Evolutionary conservation across 2,888 invertebrate species (phyloP).

Genomic region (Agapostemon virescens): DNA sequence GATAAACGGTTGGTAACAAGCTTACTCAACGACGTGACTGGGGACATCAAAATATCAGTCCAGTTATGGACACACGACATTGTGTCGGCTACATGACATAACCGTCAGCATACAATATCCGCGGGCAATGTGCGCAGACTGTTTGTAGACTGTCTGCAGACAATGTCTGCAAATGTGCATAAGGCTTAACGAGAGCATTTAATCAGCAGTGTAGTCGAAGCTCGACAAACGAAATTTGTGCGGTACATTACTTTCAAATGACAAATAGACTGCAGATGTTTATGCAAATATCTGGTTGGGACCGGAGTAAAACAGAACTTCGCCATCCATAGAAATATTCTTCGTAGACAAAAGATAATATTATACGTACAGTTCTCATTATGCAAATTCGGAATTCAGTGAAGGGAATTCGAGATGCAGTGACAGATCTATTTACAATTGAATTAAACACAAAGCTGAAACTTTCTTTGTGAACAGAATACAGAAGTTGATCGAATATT

Average conservation of each 20-base stretch:
- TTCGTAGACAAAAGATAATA: background rate
- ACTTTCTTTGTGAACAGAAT: background rate
- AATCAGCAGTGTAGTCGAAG: background rate
- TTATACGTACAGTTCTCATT: background rate
- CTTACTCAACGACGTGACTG: background rate
- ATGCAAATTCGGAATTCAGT: background rate
- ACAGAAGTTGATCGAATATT: background rate
- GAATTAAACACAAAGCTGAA: background rate
- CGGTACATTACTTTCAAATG: background rate
- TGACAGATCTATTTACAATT: background rate
- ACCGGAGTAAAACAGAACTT: background rate
- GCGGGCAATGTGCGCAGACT: background rate
- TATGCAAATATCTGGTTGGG: background rate
- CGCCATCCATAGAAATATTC: background rate
- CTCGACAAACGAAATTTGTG: background rate
- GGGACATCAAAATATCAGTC: constrained; percentile 4
- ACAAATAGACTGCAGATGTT: background rate
- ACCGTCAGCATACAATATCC: constrained; percentile 8
- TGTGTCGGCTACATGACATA: background rate
- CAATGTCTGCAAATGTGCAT: constrained; percentile 3
- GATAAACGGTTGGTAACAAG: background rate
- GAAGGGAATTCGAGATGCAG: background rate
- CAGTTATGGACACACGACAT: constrained; percentile 2
- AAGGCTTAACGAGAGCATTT: constrained; percentile 8
- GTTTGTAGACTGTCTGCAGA: constrained; percentile 7